Conservation (phyloP, 1,140 invertebrate genomes). For the Pogonomyrmex barbatus region DNA sequence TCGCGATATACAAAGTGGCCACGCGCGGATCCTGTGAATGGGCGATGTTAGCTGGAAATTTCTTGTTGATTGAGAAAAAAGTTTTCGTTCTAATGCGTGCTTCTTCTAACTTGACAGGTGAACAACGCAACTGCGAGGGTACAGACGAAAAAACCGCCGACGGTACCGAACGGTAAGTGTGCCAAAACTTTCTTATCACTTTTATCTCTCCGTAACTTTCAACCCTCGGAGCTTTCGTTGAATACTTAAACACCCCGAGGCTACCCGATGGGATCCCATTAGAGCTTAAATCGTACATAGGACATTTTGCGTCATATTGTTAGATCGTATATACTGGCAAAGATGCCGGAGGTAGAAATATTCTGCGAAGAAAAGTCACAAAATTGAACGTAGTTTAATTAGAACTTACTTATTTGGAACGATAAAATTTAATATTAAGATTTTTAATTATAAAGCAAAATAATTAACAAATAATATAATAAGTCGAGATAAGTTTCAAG, state of each 20-base stretch:
- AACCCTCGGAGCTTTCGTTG: constrained; percentile 5
- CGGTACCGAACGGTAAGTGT: constrained; percentile 95
- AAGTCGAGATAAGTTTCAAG: too few species aligned
- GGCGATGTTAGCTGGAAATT: not conserved
- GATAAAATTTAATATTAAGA: too few species aligned
- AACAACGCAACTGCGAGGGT: constrained; percentile 99
- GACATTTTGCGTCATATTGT: not conserved
- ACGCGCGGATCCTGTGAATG: constrained; percentile 35
- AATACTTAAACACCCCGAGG: not conserved
- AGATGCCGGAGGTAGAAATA: not conserved
- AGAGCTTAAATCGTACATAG: constrained; percentile 7
- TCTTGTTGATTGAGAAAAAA: not conserved
- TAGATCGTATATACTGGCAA: not conserved
- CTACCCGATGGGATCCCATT: constrained; percentile 31
- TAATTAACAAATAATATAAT: too few species aligned
- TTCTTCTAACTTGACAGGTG: constrained; percentile 89
- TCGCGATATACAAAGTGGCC: not conserved
- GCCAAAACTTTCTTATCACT: constrained; percentile 78
- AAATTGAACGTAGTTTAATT: not conserved
- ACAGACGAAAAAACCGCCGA: constrained; percentile 98
- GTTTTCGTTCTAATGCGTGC: constrained; percentile 29
- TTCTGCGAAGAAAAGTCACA: not conserved
- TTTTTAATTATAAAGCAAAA: too few species aligned
- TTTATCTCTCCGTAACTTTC: constrained; percentile 40
- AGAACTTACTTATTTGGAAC: not conserved